A percentile compares a stretch with the other conserved stretches of the same genome.
These are phyloP conservation scores for Pempheris klunzingeri DNA, from an alignment of 2,797 vertebrate genomes.

Conservation along the genomic window DNA sequence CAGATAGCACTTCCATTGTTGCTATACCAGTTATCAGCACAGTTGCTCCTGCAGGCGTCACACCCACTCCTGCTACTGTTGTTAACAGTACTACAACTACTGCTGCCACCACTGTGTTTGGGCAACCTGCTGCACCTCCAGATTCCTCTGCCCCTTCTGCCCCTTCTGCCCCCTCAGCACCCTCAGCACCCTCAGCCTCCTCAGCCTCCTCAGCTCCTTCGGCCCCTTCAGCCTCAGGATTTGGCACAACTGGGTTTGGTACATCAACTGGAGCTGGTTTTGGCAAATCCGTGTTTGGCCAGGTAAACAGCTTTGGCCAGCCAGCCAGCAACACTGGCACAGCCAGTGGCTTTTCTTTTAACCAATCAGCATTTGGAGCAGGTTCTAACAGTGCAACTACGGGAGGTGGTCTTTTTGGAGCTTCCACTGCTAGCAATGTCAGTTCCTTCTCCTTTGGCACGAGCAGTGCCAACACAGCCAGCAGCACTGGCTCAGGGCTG, in stretches of 20 bases:
- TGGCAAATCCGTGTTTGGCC: constrained; percentile 87
- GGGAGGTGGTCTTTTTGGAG: constrained; percentile 85
- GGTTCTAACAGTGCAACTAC: constrained; percentile 66
- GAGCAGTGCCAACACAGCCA: constrained; percentile 72
- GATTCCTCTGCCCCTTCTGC: constrained; percentile 41
- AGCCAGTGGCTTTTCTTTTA: constrained; percentile 83
- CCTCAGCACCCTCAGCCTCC: constrained; percentile 33
- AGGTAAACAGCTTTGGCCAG: constrained; percentile 88
- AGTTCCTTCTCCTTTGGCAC: constrained; percentile 91
- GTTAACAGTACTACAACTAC: constrained; percentile 50
- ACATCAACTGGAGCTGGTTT: constrained; percentile 67
- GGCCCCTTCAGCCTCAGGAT: constrained; percentile 75
- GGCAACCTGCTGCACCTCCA: constrained; percentile 63
- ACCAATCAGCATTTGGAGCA: constrained; percentile 82
- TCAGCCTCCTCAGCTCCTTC: constrained; percentile 25
- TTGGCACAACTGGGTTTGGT: constrained; percentile 73
- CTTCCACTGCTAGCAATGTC: constrained; percentile 78
- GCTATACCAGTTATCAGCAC: constrained; percentile 69
- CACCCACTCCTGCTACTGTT: constrained; percentile 29
- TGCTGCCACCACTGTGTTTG: constrained; percentile 61
- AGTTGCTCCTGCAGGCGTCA: constrained; percentile 42
- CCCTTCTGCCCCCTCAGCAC: constrained; percentile 22
- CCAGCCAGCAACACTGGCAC: constrained; percentile 67
- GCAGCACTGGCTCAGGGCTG: constrained; percentile 76
- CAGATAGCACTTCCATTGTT: constrained; percentile 66